Evolutionary conservation across 1,140 invertebrate genomes (phyloP).

Genomic region (Gryllus bimaculatus): DNA sequence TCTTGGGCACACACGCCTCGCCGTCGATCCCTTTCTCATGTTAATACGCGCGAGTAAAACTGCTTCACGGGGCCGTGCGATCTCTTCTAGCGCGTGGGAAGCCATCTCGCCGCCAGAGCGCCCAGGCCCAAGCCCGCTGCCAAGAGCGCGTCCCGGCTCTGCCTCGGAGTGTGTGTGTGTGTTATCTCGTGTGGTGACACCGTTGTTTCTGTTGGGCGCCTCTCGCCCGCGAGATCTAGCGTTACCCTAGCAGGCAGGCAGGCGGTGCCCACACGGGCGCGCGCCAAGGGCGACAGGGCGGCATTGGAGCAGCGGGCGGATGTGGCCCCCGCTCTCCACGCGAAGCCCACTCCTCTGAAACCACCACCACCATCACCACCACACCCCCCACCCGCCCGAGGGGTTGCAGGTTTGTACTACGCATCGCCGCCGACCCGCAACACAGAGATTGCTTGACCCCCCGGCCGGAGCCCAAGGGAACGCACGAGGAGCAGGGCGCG

Average conservation of each 20-base stretch:
- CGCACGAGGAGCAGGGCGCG: too few species aligned
- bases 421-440: background rate
- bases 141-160: background rate
- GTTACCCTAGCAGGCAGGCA: background rate
- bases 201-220: background rate
- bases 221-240: background rate
- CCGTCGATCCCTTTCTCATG: too few species aligned
- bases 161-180: background rate
- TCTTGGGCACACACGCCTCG: too few species aligned
- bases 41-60: too few species aligned
- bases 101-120: too few species aligned
- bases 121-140: too few species aligned
- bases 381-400: background rate
- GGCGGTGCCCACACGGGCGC: too few species aligned
- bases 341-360: background rate
- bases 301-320: too few species aligned
- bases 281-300: too few species aligned
- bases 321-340: too few species aligned
- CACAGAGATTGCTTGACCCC: background rate
- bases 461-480: background rate
- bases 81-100: background rate
- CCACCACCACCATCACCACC: background rate
- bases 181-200: background rate
- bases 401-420: background rate
- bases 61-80: background rate